A percentile compares a stretch with the other conserved stretches of the same genome.
phyloP scores from a whole-genome alignment of 2,113 vertebrate genomes.

The Vombatus ursinus region DNA sequence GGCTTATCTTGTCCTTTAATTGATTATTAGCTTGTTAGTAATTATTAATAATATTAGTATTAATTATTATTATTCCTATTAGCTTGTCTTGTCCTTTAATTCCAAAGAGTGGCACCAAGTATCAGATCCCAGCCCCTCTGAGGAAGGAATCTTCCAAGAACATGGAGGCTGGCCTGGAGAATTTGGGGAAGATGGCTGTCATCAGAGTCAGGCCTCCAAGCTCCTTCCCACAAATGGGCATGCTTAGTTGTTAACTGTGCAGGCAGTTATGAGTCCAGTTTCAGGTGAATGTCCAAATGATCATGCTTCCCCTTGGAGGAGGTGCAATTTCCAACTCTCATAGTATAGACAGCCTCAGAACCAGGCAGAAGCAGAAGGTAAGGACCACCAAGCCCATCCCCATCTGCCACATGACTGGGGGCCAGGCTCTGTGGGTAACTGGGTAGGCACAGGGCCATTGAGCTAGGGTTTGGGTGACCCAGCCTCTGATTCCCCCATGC shows the following conservation, averaged over 20 bases:
- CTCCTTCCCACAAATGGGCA: not conserved
- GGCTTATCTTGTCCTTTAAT: no score
- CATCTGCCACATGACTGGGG: not conserved
- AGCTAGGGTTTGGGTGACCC: not conserved
- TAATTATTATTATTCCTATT: no score
- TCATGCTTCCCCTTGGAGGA: not conserved
- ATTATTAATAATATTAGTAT: no score
- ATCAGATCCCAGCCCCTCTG: not conserved
- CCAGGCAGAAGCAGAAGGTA: not conserved
- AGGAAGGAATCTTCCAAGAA: not conserved
- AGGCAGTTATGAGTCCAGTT: not conserved
- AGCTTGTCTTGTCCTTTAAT: not conserved
- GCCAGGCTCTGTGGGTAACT: not conserved
- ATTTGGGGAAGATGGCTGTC: not conserved
- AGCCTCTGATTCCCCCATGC: not conserved
- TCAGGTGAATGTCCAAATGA: not conserved
- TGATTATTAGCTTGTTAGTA: no score
- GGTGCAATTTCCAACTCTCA: not conserved
- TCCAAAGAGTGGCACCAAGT: not conserved
- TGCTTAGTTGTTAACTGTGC: not conserved
- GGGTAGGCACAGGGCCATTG: not conserved
- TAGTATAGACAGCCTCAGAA: not conserved
- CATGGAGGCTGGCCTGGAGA: not conserved
- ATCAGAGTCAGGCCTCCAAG: not conserved
- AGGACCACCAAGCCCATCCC: not conserved